Evolutionary conservation across 92 coral and sea anemone genomes (phyloP).

Genomic region (Muricea muricata): DNA sequence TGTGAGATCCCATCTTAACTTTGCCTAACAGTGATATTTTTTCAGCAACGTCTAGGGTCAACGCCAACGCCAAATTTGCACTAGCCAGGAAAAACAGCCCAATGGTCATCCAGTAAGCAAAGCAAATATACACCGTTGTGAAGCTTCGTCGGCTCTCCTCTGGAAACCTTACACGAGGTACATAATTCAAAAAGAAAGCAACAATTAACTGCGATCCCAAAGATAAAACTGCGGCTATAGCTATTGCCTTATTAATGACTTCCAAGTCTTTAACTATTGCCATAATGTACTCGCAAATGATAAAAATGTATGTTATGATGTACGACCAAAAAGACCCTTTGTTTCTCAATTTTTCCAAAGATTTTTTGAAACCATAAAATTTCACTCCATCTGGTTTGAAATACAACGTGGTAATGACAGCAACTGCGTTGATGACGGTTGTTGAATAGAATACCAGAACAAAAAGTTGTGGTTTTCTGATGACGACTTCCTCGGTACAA

Average conservation of each 20-base stretch:
- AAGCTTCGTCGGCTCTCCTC: not conserved
- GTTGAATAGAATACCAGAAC: not conserved
- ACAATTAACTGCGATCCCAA: slow-evolving; percentile 17
- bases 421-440: slow-evolving; percentile 10
- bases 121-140: slow-evolving; percentile 3
- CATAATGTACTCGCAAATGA: not conserved
- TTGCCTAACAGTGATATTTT: slow-evolving; percentile 21
- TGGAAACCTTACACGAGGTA: slow-evolving; percentile 11
- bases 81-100: slow-evolving; percentile 30
- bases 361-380: slow-evolving; percentile 19
- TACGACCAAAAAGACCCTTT: slow-evolving; percentile 33
- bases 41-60: slow-evolving; percentile 35
- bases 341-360: not conserved
- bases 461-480: slow-evolving; percentile 20
- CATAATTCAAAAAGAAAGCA: slow-evolving; percentile 24
- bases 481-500: slow-evolving; percentile 19
- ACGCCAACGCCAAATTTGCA: not conserved
- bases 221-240: not conserved
- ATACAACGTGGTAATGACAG: not conserved
- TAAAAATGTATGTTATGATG: not conserved
- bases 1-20: not conserved
- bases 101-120: slow-evolving; percentile 29
- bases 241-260: not conserved
- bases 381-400: slow-evolving; percentile 19
- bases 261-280: not conserved